phyloP scores from a whole-genome alignment of 2,113 vertebrate species.

The Micronycteris hirsuta region DNA sequence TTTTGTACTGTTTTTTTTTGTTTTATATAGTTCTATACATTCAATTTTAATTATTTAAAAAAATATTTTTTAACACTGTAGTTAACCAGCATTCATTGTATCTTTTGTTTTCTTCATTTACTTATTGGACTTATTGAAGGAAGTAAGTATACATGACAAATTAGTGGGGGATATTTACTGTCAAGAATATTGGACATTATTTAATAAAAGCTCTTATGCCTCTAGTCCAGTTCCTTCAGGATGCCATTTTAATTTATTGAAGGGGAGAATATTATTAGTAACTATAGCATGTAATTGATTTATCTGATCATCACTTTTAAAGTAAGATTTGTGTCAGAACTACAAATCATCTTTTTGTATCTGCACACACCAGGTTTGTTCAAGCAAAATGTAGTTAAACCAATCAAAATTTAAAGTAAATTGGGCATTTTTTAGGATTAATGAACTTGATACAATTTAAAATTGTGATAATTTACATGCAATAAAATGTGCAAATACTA shows the following conservation, averaged over 20 bases:
- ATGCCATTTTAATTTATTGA: neutral
- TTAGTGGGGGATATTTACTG: neutral
- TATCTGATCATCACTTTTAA: neutral
- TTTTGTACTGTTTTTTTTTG: neutral
- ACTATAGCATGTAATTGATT: neutral
- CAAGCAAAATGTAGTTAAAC: neutral
- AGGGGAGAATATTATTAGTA: neutral
- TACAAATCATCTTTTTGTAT: constrained; percentile 4
- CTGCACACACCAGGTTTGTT: neutral
- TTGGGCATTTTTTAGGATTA: neutral
- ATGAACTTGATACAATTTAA: neutral
- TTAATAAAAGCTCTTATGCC: neutral
- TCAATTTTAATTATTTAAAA: neutral
- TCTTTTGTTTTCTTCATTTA: neutral
- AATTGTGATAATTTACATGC: neutral
- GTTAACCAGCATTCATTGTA: neutral
- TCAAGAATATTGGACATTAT: neutral
- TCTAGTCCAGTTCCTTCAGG: neutral
- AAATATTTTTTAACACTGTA: neutral
- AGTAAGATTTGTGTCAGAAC: constrained; percentile 7
- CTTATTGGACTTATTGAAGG: neutral
- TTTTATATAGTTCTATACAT: neutral
- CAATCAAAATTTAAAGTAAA: neutral
- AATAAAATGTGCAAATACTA: neutral
- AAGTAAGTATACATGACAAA: neutral